phyloP scores from a whole-genome alignment of 53 echinoderm and acorn worm species.

The Luidia sarsii region DNA sequence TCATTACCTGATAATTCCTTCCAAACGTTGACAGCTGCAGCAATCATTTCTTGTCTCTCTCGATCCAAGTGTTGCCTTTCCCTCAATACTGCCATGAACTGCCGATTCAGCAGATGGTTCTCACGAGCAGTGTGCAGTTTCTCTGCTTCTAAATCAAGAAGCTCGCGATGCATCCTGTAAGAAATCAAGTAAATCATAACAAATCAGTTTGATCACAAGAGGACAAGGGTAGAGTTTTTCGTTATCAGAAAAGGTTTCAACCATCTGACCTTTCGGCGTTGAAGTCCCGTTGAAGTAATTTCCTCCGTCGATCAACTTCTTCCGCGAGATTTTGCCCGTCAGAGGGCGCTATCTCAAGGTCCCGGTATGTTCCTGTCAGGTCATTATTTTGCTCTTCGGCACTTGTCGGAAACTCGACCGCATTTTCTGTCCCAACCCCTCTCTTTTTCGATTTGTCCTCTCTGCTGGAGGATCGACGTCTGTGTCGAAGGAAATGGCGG shows the following conservation, averaged over 20 bases:
- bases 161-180: slow-evolving; percentile 32
- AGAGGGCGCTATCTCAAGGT: slow-evolving; percentile 25
- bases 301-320: slow-evolving; percentile 15
- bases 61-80: slow-evolving; percentile 51
- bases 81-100: slow-evolving; percentile 62
- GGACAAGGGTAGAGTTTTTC: neutral
- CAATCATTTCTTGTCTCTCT: slow-evolving; percentile 39
- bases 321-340: slow-evolving; percentile 3
- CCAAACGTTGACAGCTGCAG: slow-evolving; percentile 24
- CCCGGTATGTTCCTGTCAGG: neutral
- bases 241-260: neutral
- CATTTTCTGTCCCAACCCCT: neutral
- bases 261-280: slow-evolving; percentile 30
- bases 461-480: neutral
- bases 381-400: neutral
- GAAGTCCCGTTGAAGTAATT: slow-evolving; percentile 20
- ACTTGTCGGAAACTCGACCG: neutral
- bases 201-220: neutral
- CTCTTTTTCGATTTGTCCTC: neutral
- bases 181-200: neutral
- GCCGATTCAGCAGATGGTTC: slow-evolving; percentile 61
- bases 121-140: slow-evolving; percentile 61
- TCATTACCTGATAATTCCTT: slow-evolving; percentile 15
- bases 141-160: slow-evolving; percentile 50
- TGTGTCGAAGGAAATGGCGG: slow-evolving; percentile 7